Evolutionary conservation across 2,113 vertebrate species (phyloP), one percentile per base, ranked within the genome.

Genomic region (Chaenocephalus aceratus): DNA sequence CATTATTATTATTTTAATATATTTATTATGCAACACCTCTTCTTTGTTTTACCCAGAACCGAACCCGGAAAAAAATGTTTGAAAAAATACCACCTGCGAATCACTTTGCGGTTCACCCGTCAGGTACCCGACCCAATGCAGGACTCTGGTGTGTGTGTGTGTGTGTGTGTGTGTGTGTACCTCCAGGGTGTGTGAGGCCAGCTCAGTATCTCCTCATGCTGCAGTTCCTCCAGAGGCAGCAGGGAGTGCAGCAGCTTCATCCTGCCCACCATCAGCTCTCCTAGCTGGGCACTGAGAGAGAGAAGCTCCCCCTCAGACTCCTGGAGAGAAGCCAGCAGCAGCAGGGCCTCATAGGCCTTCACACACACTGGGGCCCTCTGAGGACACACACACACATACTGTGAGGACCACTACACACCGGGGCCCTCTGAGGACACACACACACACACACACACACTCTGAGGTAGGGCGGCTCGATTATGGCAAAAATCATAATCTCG

Each of bases 331-430:
- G 66, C 45, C 23, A 91, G 75, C 75, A 86, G 68, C 77, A 90
- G 77, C 54, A 93, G 51, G 23, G 84, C n/a, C 56, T 93, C 75
- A 18, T 79, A 57, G 21, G 91, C 90, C 72, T 84, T 89, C 73
- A 84, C 80, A 44, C 77, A 36, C 44, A 89, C 87, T 0, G 80
- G 12, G 1, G 6, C 16, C 65, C 63, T 87, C 93, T 93, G 80
- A 2, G 34, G 48, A 69, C n/a, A 72, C 10, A 36, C 36, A 36
- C 36, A 36, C 36, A 36, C 36, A 36, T 7, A 36, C 36, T 36
- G 36, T 36, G 36, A 36, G 36, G 36, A 36, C 36, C 36, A 36
- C 1, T 7, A 36, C 36, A 36, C 36, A 36, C 36, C 1, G 26
- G 26, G 26, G 26, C 2, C 36, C 36, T 36, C 36, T 36, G 26